Percentiles rank a stretch among this genome's conserved stretches.
Evolutionary conservation across 1,140 invertebrate genomes (phyloP).

Genomic region (Drosophila navojoa): DNA sequence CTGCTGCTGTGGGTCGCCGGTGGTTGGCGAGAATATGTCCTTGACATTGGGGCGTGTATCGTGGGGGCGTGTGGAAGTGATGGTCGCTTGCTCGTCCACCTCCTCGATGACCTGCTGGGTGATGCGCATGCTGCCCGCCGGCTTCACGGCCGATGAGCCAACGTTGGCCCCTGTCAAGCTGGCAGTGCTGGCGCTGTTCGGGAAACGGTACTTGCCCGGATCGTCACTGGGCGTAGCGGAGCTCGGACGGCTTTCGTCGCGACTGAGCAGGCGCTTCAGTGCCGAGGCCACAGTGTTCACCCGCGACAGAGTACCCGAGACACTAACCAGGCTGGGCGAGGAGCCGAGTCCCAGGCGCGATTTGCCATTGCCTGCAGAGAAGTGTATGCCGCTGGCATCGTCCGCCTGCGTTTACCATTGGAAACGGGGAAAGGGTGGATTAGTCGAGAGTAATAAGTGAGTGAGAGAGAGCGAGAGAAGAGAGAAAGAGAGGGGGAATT

Average conservation of each 20-base stretch:
- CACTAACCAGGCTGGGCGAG: constrained; percentile 84
- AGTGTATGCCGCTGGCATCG: constrained; percentile 89
- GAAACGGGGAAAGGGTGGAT: constrained; percentile 2
- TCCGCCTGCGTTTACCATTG: constrained; percentile 84
- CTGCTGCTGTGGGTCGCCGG: constrained; percentile 76
- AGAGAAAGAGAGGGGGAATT: not conserved
- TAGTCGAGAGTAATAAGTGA: not conserved
- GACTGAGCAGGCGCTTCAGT: constrained; percentile 89
- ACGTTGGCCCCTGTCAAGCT: constrained; percentile 49
- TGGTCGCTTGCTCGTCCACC: constrained; percentile 91
- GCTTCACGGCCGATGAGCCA: constrained; percentile 40
- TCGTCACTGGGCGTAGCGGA: constrained; percentile 78
- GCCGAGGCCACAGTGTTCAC: constrained; percentile 90
- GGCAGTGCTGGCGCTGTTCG: constrained; percentile 74
- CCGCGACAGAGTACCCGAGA: constrained; percentile 87
- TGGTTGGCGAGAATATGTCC: constrained; percentile 84
- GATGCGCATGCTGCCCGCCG: constrained; percentile 88
- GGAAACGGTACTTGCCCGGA: constrained; percentile 68
- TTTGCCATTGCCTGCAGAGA: constrained; percentile 86
- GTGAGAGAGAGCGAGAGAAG: too few relatives aligned
- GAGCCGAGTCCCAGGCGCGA: constrained; percentile 84
- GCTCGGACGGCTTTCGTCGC: constrained; percentile 86
- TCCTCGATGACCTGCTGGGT: constrained; percentile 92
- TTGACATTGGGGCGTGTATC: constrained; percentile 86
- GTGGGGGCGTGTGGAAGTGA: constrained; percentile 88